phyloP scores from a whole-genome alignment of 2,888 invertebrate genomes.

The Acanthosepion lycidas region DNA sequence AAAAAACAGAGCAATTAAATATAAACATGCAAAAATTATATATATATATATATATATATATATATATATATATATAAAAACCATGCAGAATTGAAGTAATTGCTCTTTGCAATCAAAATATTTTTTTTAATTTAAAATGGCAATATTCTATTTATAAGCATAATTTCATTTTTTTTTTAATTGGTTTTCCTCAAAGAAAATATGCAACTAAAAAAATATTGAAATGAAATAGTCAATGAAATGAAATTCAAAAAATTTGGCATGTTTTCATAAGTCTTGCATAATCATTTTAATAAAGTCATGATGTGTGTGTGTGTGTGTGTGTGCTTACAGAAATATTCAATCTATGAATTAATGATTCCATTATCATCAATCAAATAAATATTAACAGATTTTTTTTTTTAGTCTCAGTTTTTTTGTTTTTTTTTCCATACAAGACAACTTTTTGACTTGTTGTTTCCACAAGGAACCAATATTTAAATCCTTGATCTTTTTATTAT shows the following conservation, averaged over 20 bases:
- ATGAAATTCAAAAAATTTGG: not conserved
- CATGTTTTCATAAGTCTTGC: not conserved
- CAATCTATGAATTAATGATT: not conserved
- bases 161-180: not conserved
- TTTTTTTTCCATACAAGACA: too few relatives aligned
- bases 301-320: not conserved
- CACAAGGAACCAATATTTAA: too few relatives aligned
- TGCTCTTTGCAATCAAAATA: not conserved
- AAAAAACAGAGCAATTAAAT: not conserved
- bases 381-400: too few relatives aligned
- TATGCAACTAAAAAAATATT: conserved; percentile 17
- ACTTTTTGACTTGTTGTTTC: too few relatives aligned
- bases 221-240: not conserved
- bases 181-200: not conserved
- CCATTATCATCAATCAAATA: too few relatives aligned
- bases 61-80: not conserved
- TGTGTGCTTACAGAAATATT: not conserved
- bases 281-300: not conserved
- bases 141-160: conserved; percentile 2
- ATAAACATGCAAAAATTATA: not conserved
- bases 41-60: too few relatives aligned
- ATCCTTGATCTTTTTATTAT: too few relatives aligned
- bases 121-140: not conserved
- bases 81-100: not conserved
- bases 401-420: too few relatives aligned